phyloP scores from a whole-genome alignment of 2,888 invertebrate species.

The Crioceris asparagi region DNA sequence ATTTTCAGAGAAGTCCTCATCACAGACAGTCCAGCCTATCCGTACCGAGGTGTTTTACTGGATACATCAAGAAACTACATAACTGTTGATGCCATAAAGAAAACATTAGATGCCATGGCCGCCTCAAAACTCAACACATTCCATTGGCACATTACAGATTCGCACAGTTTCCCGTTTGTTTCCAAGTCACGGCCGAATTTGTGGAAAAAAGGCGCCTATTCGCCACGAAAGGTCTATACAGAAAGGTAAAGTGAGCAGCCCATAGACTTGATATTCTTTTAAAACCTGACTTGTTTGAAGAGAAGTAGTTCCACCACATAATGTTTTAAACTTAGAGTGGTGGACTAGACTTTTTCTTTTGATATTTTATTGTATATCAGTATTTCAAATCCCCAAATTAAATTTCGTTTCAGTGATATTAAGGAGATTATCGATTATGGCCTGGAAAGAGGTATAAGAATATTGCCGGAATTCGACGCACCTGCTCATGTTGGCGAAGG shows the following conservation, averaged over 20 bases:
- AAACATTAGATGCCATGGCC: slow-evolving; percentile 81
- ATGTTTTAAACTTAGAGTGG: no score
- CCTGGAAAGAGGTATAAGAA: slow-evolving; percentile 58
- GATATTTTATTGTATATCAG: neutral
- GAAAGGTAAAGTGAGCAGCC: slow-evolving; percentile 24
- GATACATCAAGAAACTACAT: slow-evolving; percentile 88
- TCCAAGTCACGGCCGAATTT: slow-evolving; percentile 62
- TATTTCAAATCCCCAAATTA: neutral
- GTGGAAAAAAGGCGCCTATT: slow-evolving; percentile 67
- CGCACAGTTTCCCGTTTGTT: slow-evolving; percentile 87
- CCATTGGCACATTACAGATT: slow-evolving; percentile 92
- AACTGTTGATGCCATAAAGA: slow-evolving; percentile 56
- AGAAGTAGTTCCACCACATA: no score
- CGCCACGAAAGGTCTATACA: slow-evolving; percentile 57
- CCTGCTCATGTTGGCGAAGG: slow-evolving; percentile 85
- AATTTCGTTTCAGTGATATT: slow-evolving; percentile 15
- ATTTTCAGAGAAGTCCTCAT: slow-evolving; percentile 47
- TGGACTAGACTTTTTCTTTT: no score
- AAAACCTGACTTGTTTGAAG: no score
- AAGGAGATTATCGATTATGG: slow-evolving; percentile 21
- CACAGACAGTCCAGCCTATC: slow-evolving; percentile 71
- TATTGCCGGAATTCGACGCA: slow-evolving; percentile 86
- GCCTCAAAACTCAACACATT: slow-evolving; percentile 85
- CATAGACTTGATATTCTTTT: no score
- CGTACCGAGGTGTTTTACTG: slow-evolving; percentile 60